These are phyloP conservation scores for Kryptolebias marmoratus DNA, from an alignment of 2,113 vertebrate genomes.

Conservation along the genomic window DNA sequence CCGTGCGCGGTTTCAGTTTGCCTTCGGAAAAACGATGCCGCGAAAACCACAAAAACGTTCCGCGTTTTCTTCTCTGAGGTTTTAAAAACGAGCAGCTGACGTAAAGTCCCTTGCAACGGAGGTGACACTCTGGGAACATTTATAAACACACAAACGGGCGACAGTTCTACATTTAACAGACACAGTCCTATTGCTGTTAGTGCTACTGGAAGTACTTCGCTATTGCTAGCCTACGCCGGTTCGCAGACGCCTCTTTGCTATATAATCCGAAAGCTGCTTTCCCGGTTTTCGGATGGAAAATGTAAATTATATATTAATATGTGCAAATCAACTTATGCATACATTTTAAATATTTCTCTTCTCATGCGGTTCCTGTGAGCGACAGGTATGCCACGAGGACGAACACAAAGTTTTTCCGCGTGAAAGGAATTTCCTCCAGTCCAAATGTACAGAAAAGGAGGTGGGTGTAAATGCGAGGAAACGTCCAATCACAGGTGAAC, in stretches of 20 bases:
- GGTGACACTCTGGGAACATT: constrained; percentile 3
- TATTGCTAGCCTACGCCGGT: constrained; percentile 1
- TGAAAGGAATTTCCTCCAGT: neutral
- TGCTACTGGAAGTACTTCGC: constrained; percentile 29
- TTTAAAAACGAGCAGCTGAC: neutral
- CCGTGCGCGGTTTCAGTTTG: no score
- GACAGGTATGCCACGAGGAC: neutral
- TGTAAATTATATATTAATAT: constrained; percentile 76
- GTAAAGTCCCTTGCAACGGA: neutral
- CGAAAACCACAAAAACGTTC: neutral
- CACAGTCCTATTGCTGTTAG: constrained; percentile 45
- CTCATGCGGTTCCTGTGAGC: constrained; percentile 24
- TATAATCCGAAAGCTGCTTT: constrained; percentile 17
- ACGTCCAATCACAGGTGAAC: no score
- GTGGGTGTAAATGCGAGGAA: no score
- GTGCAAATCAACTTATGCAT: constrained; percentile 79
- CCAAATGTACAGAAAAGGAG: neutral
- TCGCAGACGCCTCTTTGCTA: constrained; percentile 42
- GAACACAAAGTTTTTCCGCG: no score
- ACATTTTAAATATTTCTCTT: constrained; percentile 40
- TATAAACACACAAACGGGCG: neutral
- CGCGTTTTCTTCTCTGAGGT: constrained; percentile 4
- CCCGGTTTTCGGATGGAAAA: constrained; percentile 46
- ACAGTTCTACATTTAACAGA: constrained; percentile 8
- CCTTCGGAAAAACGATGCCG: neutral